phyloP scores from a whole-genome alignment of 92 coral and sea anemone genomes.

The Parazoanthus darwini region DNA sequence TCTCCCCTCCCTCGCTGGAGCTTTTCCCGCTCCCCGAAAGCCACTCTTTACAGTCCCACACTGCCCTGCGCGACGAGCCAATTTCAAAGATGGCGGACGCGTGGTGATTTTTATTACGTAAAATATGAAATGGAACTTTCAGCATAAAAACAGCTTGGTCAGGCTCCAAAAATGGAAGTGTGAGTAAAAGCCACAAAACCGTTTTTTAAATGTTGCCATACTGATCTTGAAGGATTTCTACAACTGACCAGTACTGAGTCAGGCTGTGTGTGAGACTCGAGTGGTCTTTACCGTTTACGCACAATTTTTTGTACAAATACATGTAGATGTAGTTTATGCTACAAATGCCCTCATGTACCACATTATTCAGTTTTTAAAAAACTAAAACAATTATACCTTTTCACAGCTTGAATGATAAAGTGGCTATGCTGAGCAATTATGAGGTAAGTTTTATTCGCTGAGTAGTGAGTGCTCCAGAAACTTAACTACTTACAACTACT shows the following conservation, averaged over 20 bases:
- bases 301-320: background rate
- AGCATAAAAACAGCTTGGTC: background rate
- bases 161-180: slow-evolving; percentile 42
- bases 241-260: too few relatives aligned
- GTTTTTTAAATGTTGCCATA: background rate
- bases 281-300: too few relatives aligned
- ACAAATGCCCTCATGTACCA: background rate
- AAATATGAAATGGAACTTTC: background rate
- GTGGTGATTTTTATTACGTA: background rate
- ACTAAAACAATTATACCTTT: slow-evolving; percentile 1
- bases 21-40: too few relatives aligned
- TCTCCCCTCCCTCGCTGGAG: too few relatives aligned
- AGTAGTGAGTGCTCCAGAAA: background rate
- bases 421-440: slow-evolving; percentile 88
- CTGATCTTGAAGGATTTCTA: too few relatives aligned
- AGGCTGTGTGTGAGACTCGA: background rate
- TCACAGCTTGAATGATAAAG: slow-evolving; percentile 74
- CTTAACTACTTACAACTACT: background rate
- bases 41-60: background rate
- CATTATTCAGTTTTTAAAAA: background rate
- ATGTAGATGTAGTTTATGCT: too few relatives aligned
- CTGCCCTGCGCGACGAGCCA: background rate
- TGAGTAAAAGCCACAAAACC: slow-evolving; percentile 7
- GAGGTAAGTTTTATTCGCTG: slow-evolving; percentile 54
- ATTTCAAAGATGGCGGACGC: background rate